Percentiles rank a stretch among this genome's conserved stretches.
Conservation (phyloP, 2,113 vertebrate species). For the Propithecus coquereli region DNA sequence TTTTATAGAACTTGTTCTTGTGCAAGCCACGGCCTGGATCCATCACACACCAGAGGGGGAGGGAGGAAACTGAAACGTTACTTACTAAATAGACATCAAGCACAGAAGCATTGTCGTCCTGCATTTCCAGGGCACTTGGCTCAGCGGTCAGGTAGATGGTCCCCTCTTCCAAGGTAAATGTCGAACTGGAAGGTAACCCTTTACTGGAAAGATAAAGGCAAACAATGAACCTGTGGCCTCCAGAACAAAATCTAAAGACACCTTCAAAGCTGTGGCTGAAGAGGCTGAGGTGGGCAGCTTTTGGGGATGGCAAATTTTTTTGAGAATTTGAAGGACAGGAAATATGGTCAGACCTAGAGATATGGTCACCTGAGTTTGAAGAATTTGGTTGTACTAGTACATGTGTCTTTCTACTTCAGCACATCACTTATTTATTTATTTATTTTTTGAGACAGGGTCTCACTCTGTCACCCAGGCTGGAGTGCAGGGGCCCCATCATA, state of each 20-base stretch:
- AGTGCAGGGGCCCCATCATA: too few relatives aligned
- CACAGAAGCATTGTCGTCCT: slow-evolving; percentile 93
- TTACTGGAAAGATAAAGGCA: slow-evolving; percentile 83
- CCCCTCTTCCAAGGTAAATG: slow-evolving; percentile 94
- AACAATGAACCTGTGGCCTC: slow-evolving; percentile 1
- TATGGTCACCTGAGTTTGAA: background rate
- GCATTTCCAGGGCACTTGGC: slow-evolving; percentile 90
- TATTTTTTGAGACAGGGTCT: too few relatives aligned
- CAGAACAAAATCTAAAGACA: background rate
- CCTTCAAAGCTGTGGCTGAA: background rate
- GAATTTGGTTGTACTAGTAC: background rate
- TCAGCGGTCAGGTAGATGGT: slow-evolving; percentile 95
- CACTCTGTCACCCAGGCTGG: too few relatives aligned
- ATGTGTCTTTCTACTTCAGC: background rate
- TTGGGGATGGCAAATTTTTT: background rate
- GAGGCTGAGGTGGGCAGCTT: background rate
- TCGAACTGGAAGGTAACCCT: slow-evolving; percentile 90
- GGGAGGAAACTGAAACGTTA: slow-evolving; percentile 22
- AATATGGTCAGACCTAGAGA: background rate
- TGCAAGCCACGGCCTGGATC: background rate
- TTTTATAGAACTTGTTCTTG: background rate
- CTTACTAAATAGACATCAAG: slow-evolving; percentile 96
- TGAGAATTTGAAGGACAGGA: background rate
- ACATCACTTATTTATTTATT: background rate
- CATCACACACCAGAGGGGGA: background rate